A percentile compares a stretch with the other conserved stretches of the same genome.
phyloP scores from a whole-genome alignment of 1,140 invertebrate genomes.

The Harlomillsia oculata region DNA sequence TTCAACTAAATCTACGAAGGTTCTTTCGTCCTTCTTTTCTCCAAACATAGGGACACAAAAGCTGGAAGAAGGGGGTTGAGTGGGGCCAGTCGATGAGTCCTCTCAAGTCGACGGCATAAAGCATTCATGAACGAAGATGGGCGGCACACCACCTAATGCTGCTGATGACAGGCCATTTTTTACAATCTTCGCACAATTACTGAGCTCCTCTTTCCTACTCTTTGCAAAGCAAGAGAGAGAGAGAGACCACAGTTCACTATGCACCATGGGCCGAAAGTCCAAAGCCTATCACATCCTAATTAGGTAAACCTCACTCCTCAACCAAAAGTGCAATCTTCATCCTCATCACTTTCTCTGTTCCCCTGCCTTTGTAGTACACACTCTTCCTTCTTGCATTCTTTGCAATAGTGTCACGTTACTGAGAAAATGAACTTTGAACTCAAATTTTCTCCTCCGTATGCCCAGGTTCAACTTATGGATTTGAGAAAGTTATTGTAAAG shows the following conservation, averaged over 20 bases:
- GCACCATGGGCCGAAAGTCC: too few relatives aligned
- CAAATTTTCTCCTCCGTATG: background rate
- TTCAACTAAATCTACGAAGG: too few relatives aligned
- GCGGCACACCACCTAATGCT: slow-evolving; percentile 34
- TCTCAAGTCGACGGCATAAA: slow-evolving; percentile 28
- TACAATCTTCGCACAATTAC: slow-evolving; percentile 34
- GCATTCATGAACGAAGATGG: slow-evolving; percentile 34
- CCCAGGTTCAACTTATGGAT: background rate
- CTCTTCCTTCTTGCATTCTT: background rate
- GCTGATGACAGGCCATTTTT: slow-evolving; percentile 36
- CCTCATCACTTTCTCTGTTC: background rate
- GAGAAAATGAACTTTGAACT: background rate
- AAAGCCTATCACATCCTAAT: too few relatives aligned
- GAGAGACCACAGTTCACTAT: too few relatives aligned
- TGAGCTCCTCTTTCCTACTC: slow-evolving; percentile 7
- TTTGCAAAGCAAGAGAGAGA: too few relatives aligned
- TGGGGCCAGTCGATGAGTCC: too few relatives aligned
- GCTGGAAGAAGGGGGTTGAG: too few relatives aligned
- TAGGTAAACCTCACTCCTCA: too few relatives aligned
- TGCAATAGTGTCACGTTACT: background rate
- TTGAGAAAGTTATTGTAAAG: background rate
- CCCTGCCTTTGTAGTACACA: background rate
- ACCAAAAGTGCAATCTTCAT: too few relatives aligned
- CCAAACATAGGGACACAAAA: too few relatives aligned
- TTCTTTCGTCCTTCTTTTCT: too few relatives aligned